Evolutionary conservation across 2,888 invertebrate species (phyloP), one percentile per base, ranked within the genome.

Genomic region (Ophion ellenae): DNA sequence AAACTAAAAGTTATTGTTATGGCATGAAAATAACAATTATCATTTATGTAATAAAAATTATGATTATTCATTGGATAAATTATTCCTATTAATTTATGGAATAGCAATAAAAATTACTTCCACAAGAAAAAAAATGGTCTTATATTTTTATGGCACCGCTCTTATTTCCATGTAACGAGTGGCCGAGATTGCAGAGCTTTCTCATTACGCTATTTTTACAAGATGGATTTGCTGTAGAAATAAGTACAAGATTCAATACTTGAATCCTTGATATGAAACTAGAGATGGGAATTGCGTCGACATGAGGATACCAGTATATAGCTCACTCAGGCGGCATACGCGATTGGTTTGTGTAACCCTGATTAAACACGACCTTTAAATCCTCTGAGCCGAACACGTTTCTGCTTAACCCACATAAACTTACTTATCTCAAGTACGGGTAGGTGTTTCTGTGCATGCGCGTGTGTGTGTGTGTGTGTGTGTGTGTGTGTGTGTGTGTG

Each of bases 321-420:
- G 66, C 40, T 64, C n/a, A 64, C 47, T 53, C 4, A 53, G 71
- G 57, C 20, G 63, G 64, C 79, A 77, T 83, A 83, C 67, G 63
- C 80, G 76, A 80, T 83, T 79, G 83, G 80, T 80, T 80, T 69
- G 63, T 83, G 82, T 85, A 90, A 87, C 87, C 82, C 82, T 84
- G 84, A 86, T 85, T 89, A 89, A 83, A 85, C 86, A 89, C 87
- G 89, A 89, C 88, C 88, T 88, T 87, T 89, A 89, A 90, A 90
- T 89, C 91, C 90, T 89, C 88, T 87, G 89, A 89, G 86, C 87
- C 87, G 77, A 84, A 81, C 81, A 87, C 87, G 80, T 87, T 90
- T 89, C 90, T 90, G 87, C 90, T 91, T 90, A 90, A 90, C 90
- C 88, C 87, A 90, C 86, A 88, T 90, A 89, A 90, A 90, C 88